These are phyloP conservation scores for Tokudaia muenninki DNA, from an alignment of 2,797 vertebrate genomes.

Conservation along the genomic window DNA sequence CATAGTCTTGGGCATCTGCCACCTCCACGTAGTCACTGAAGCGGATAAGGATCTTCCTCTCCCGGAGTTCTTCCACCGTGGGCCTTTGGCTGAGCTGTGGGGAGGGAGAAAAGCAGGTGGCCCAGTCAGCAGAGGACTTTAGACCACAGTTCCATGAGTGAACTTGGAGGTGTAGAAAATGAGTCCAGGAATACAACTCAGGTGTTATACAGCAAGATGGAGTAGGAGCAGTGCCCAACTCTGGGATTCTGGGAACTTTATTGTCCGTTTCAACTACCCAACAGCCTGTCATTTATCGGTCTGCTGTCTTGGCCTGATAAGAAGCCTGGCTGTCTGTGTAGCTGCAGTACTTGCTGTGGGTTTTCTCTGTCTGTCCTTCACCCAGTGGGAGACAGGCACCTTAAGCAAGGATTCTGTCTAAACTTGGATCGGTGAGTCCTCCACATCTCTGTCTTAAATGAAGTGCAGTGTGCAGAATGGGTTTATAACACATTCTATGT, in stretches of 20 bases:
- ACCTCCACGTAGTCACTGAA: conserved; percentile 99
- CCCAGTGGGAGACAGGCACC: neutral
- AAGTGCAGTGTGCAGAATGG: neutral
- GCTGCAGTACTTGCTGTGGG: neutral
- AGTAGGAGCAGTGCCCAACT: accelerated
- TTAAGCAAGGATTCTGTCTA: neutral
- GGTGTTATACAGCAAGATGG: accelerated
- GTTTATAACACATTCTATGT: neutral
- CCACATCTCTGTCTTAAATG: neutral
- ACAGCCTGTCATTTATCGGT: neutral
- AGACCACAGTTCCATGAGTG: accelerated
- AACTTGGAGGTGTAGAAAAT: neutral
- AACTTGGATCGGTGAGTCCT: neutral
- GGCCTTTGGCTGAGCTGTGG: conserved; percentile 97
- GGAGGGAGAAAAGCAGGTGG: neutral
- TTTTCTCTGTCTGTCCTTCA: neutral
- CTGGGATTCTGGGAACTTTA: no score
- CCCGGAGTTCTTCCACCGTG: conserved; percentile 97
- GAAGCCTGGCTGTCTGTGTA: neutral
- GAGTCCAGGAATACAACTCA: neutral
- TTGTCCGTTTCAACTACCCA: neutral
- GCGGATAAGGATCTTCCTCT: conserved; percentile 97
- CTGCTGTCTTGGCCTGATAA: neutral
- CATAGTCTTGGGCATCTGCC: conserved; percentile 97
- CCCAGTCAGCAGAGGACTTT: neutral